Evolutionary conservation across 2,113 vertebrate species (phyloP).

Genomic region (Nothoprocta perdicaria): DNA sequence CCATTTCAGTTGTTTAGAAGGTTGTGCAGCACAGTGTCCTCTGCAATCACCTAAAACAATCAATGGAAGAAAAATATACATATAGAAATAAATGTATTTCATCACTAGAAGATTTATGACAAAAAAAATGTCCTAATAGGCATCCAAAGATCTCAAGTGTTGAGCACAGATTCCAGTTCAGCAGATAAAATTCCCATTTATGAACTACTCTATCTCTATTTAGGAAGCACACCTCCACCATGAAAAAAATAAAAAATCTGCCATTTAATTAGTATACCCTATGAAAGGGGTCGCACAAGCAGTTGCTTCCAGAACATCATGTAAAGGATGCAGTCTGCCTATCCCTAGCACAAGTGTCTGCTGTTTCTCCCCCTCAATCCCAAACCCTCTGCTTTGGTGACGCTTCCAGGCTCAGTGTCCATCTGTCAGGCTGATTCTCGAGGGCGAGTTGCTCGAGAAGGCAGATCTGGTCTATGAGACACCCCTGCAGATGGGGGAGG

Average conservation of each 20-base stretch:
- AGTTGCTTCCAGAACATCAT: conserved; percentile 9
- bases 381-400: neutral
- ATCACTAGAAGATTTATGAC: neutral
- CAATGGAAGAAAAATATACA: neutral
- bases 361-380: neutral
- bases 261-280: neutral
- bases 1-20: neutral
- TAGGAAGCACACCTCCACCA: neutral
- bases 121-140: neutral
- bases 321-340: neutral
- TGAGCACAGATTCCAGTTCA: neutral
- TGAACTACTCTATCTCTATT: neutral
- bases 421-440: neutral
- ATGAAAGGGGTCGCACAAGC: neutral
- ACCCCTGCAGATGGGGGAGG: neutral
- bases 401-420: neutral
- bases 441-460: neutral
- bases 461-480: neutral
- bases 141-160: neutral
- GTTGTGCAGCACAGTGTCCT: neutral
- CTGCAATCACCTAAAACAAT: neutral
- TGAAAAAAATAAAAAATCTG: conserved; percentile 14
- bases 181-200: neutral
- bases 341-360: neutral
- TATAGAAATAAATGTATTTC: neutral